Percentiles rank a stretch among this genome's conserved stretches.
Evolutionary conservation across 2,113 vertebrate species (phyloP).

Genomic region (Eidolon helvum): DNA sequence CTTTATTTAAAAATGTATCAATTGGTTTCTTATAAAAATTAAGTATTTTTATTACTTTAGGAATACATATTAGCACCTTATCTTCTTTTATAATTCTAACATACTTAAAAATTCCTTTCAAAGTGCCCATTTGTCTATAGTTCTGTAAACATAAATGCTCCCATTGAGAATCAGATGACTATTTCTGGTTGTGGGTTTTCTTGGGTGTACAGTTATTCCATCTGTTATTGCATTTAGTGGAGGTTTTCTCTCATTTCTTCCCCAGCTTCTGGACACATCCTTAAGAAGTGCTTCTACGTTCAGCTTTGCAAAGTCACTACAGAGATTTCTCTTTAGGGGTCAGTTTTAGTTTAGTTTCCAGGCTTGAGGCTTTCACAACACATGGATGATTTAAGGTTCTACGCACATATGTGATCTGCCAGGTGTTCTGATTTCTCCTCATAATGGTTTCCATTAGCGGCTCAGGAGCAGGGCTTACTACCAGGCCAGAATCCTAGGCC

Average conservation of each 20-base stretch:
- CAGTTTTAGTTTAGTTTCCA: conserved; percentile 34
- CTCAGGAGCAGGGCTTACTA: not conserved
- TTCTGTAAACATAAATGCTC: not conserved
- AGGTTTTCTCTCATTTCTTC: not conserved
- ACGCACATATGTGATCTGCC: not conserved
- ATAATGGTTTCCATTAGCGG: conserved; percentile 12
- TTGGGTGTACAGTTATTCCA: not conserved
- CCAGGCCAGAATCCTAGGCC: not conserved
- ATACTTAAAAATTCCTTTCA: not conserved
- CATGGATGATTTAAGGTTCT: not conserved
- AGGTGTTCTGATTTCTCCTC: not conserved
- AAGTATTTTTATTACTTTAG: not conserved
- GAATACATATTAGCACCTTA: not conserved
- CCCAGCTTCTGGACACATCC: not conserved
- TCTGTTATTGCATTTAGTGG: not conserved
- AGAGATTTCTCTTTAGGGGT: conserved; percentile 31
- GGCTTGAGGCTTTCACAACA: conserved; percentile 29
- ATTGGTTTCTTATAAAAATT: not conserved
- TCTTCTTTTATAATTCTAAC: not conserved
- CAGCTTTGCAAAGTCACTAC: not conserved
- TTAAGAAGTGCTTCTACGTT: not conserved
- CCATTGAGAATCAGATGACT: not conserved
- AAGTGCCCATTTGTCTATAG: not conserved
- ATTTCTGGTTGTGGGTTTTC: not conserved
- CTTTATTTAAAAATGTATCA: not conserved